Base-by-base conservation (phyloP, 2,113 vertebrate genomes). In the Manacus vitellinus region DNA sequence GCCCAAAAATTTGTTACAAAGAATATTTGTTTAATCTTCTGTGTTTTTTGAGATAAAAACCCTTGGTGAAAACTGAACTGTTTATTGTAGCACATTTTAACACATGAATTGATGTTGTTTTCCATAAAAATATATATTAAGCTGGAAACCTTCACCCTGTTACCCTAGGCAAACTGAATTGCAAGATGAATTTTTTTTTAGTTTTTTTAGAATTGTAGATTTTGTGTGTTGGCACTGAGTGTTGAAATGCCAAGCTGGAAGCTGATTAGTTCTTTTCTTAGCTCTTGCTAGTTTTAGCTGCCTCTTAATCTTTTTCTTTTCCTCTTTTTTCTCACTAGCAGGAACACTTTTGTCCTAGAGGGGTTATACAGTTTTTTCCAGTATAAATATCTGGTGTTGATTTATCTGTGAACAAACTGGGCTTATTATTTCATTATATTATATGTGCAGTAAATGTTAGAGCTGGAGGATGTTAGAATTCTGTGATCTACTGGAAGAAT, bases 241-340 rank as follows among this genome's bases (percentile, higher is more conserved):
- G 23, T 43, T 80, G 71, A 94, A 80, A 85, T 77, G 44, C 14
- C 3, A 4, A 70, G 37, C 47, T 88, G 85, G 43, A 92, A 93
- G 77, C 31, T 66, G 63, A 67, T 76, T 77, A 82, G 22, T 67
- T 92, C 41, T 95, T 94, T 95, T 87, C 73, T 81, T 89, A 95
- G 78, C 16, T 77, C 51, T 93, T 94, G 20, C 59, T 88, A 81
- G 85, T 66, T 97, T 92, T 88, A 94, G 30, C 52, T 67, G 35
- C 43, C 23, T 83, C 37, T 70, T 85, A 75, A 73, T 68, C 11
- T 14, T 6, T 25, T 56, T 43, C 37, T 12, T 31, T 28, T 4
- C 0, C 0, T 16, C 39, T 31, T 30, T 47, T 10, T 5, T 6
- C 39, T 75, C 33, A 61, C 8, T n/a, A 58, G 7, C 20, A 88